Conservation (phyloP, 2,797 vertebrate species). For the Miichthys miiuy region DNA sequence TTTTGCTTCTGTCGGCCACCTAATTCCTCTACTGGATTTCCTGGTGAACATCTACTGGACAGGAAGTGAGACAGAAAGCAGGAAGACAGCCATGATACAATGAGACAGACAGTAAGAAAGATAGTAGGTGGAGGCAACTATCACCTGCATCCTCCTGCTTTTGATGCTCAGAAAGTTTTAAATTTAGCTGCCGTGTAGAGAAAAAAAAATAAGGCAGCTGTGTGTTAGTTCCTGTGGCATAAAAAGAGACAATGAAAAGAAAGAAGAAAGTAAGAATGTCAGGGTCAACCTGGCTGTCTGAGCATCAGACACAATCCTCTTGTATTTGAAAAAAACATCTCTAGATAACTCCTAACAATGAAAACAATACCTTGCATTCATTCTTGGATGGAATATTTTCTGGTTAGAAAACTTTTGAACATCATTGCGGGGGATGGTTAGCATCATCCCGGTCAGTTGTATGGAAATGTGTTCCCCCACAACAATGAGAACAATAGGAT, state of each 20-base stretch:
- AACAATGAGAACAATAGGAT: slow-evolving; percentile 65
- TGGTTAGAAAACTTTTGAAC: slow-evolving; percentile 23
- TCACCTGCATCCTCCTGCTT: slow-evolving; percentile 29
- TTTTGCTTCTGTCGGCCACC: slow-evolving; percentile 63
- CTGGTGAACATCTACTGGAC: slow-evolving; percentile 37
- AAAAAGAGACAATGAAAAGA: slow-evolving; percentile 18
- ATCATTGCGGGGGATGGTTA: slow-evolving; percentile 9
- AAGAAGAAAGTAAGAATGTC: slow-evolving; percentile 31
- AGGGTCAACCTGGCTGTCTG: slow-evolving; percentile 47
- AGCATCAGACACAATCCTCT: slow-evolving; percentile 10
- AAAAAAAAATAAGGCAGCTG: slow-evolving; percentile 23
- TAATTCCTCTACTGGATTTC: slow-evolving; percentile 63
- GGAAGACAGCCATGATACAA: slow-evolving; percentile 21
- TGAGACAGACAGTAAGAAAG: slow-evolving; percentile 27
- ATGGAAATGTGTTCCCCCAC: slow-evolving; percentile 39
- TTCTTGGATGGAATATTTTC: slow-evolving; percentile 14
- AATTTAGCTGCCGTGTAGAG: slow-evolving; percentile 38
- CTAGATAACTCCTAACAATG: slow-evolving; percentile 28
- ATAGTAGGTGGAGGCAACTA: slow-evolving; percentile 12
- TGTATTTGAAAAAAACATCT: slow-evolving; percentile 30
- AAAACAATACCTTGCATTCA: slow-evolving; percentile 29
- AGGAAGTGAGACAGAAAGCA: slow-evolving; percentile 30
- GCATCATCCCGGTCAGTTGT: slow-evolving; percentile 17
- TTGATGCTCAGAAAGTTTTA: slow-evolving; percentile 38
- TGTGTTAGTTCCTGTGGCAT: slow-evolving; percentile 34